These are phyloP conservation scores for Tryphoninae sp. DNA, from an alignment of 2,888 invertebrate species.

Conservation along the genomic window DNA sequence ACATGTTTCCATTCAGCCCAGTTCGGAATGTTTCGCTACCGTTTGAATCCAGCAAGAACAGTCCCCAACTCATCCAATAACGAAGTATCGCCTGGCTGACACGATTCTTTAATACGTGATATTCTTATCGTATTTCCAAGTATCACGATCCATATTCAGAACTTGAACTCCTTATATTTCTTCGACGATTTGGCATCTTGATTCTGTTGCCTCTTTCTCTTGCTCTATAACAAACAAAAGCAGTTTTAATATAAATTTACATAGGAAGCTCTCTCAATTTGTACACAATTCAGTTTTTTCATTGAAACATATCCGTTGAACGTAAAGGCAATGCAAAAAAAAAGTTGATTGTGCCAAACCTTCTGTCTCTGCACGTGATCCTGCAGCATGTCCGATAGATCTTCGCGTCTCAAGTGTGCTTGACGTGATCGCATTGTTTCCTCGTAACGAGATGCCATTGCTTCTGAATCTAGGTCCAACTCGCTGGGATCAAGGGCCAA, in stretches of 20 bases:
- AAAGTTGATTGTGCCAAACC: conserved; percentile 82
- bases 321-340: neutral
- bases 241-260: neutral
- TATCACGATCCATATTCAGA: conserved; percentile 83
- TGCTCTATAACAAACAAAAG: conserved; percentile 87
- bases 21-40: neutral
- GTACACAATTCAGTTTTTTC: too few relatives aligned
- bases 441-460: conserved; percentile 97
- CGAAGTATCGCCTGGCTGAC: neutral
- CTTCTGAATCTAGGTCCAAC: conserved; percentile 96
- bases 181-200: conserved; percentile 95
- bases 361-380: conserved; percentile 98
- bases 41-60: neutral
- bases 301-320: neutral
- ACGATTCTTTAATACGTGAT: neutral
- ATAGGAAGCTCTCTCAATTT: neutral
- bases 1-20: neutral
- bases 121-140: neutral
- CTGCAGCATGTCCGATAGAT: conserved; percentile 98
- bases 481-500: conserved; percentile 98
- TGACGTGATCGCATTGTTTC: conserved; percentile 97
- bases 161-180: conserved; percentile 99
- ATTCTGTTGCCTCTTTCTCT: conserved; percentile 95
- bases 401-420: conserved; percentile 94
- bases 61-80: neutral